phyloP scores from a whole-genome alignment of 2,888 invertebrate species.

The Heteropelma amictum region DNA sequence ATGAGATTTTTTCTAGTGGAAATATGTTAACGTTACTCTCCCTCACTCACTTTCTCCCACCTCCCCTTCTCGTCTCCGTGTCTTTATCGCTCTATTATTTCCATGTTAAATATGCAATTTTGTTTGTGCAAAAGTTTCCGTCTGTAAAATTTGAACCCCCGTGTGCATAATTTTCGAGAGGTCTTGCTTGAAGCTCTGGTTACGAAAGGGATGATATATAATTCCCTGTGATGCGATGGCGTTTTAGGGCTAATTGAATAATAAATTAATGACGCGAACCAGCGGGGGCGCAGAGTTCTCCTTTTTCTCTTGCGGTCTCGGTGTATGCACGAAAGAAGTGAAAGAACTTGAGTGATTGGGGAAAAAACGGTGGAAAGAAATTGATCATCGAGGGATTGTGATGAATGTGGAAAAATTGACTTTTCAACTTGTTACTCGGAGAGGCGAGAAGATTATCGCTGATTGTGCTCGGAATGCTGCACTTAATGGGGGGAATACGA shows the following conservation, averaged over 20 bases:
- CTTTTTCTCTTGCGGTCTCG: neutral
- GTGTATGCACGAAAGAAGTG: neutral
- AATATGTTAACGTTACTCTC: slow-evolving; percentile 18
- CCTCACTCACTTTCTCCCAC: neutral
- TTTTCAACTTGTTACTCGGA: slow-evolving; percentile 57
- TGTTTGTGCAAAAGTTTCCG: neutral
- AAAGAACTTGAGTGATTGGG: neutral
- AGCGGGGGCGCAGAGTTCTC: slow-evolving; percentile 12
- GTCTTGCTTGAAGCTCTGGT: neutral
- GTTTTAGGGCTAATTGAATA: slow-evolving; percentile 52
- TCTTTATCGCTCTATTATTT: slow-evolving; percentile 13
- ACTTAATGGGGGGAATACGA: slow-evolving; percentile 20
- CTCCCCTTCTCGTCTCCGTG: neutral
- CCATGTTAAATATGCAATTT: slow-evolving; percentile 23
- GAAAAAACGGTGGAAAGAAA: slow-evolving; percentile 16
- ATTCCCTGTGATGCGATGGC: slow-evolving; percentile 35
- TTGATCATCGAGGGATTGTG: slow-evolving; percentile 38
- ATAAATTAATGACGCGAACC: slow-evolving; percentile 48
- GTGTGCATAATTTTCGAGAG: neutral
- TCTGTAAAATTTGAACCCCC: too few species aligned
- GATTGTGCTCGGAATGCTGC: slow-evolving; percentile 49
- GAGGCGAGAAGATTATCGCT: slow-evolving; percentile 56
- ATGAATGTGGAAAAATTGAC: slow-evolving; percentile 59
- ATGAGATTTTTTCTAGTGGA: slow-evolving; percentile 5
- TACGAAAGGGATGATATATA: slow-evolving; percentile 39